phyloP scores from a whole-genome alignment of 2,797 vertebrate species.

The Eidolon dupreanum region DNA sequence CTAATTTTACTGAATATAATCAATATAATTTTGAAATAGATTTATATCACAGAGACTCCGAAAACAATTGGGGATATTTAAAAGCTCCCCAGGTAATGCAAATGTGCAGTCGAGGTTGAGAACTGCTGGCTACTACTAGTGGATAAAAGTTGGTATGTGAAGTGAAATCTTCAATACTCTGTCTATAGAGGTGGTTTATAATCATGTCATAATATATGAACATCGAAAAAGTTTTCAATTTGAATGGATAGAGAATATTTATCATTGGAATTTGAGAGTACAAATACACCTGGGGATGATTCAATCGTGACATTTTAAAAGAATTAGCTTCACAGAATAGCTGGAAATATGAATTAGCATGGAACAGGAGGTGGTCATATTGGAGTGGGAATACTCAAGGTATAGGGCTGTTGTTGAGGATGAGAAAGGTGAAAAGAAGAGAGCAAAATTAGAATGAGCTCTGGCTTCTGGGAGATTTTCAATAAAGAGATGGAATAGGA shows the following conservation, averaged over 20 bases:
- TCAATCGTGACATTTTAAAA: neutral
- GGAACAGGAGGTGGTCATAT: neutral
- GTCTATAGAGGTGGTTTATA: neutral
- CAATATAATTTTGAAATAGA: neutral
- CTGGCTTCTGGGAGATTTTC: neutral
- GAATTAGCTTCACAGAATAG: neutral
- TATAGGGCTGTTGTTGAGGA: neutral
- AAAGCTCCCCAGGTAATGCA: neutral
- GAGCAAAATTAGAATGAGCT: neutral
- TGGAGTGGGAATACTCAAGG: neutral
- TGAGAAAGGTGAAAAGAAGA: neutral
- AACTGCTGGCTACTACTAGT: neutral
- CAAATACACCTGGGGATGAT: neutral
- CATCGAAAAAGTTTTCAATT: neutral
- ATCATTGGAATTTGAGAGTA: neutral
- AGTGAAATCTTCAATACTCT: neutral
- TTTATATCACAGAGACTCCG: conserved; percentile 45
- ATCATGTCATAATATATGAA: neutral
- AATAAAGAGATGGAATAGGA: neutral
- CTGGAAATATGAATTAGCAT: neutral
- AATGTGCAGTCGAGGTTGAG: neutral
- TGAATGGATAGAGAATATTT: neutral
- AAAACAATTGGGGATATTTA: neutral
- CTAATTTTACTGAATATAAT: neutral
- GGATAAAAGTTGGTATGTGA: neutral